These are phyloP conservation scores for Apogon talboti DNA, from an alignment of 2,797 vertebrate genomes.

Conservation along the genomic window DNA sequence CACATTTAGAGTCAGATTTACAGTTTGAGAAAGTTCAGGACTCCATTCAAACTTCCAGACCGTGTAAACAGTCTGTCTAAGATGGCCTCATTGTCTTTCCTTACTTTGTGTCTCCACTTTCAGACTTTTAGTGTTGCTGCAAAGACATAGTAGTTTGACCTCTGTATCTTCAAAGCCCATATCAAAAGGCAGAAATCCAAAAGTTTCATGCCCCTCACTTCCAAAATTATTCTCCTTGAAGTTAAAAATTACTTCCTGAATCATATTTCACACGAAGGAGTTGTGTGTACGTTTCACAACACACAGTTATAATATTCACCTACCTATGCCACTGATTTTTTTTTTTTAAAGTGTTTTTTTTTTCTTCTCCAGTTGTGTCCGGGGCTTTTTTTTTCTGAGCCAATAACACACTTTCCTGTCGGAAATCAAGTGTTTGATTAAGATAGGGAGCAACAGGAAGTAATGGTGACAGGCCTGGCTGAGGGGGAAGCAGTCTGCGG, in stretches of 20 bases:
- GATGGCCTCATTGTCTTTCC: constrained; percentile 33
- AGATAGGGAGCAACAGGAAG: constrained; percentile 88
- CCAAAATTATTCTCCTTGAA: constrained; percentile 70
- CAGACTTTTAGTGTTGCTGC: constrained; percentile 46
- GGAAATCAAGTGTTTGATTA: constrained; percentile 87
- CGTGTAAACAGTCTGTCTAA: constrained; percentile 15
- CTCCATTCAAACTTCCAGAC: neutral
- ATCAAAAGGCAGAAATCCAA: constrained; percentile 55
- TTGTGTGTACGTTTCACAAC: constrained; percentile 29
- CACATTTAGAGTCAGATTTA: constrained; percentile 34
- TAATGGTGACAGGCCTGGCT: constrained; percentile 79
- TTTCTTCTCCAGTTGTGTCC: constrained; percentile 39
- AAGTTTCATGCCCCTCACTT: constrained; percentile 42
- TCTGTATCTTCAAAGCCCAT: constrained; percentile 69
- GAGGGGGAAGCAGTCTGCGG: constrained; percentile 74
- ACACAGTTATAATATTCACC: constrained; percentile 26
- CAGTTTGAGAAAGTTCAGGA: constrained; percentile 24
- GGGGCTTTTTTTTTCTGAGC: constrained; percentile 51
- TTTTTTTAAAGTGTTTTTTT: constrained; percentile 30
- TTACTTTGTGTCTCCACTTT: constrained; percentile 26
- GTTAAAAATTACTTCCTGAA: constrained; percentile 74
- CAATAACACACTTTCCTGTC: constrained; percentile 74
- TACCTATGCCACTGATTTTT: constrained; percentile 48
- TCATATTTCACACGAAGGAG: constrained; percentile 67
- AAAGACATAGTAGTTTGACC: constrained; percentile 47